Conservation (phyloP, 2,797 vertebrate species). For the Leptatherina wallacei region DNA sequence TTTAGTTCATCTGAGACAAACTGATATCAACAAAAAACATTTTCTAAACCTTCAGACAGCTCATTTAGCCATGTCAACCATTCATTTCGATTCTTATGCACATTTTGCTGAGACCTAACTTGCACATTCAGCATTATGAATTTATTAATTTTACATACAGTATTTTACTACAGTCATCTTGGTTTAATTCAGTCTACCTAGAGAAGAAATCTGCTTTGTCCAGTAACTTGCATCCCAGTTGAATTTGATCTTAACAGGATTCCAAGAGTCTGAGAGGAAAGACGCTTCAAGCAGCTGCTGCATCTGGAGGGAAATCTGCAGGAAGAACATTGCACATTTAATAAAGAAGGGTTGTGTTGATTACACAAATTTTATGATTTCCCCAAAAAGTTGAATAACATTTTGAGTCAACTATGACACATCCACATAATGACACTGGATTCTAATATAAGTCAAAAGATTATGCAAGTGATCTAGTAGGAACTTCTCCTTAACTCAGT, state of each 20-base stretch:
- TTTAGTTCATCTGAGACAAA: neutral
- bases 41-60: neutral
- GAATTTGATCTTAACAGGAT: conserved; percentile 93
- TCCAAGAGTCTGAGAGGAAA: conserved; percentile 84
- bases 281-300: conserved; percentile 91
- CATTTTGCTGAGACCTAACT: neutral
- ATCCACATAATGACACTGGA: neutral
- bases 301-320: conserved; percentile 96
- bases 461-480: neutral
- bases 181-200: conserved; percentile 81
- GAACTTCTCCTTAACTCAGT: neutral
- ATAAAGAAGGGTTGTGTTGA: neutral
- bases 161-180: neutral
- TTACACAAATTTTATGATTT: neutral
- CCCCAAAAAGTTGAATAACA: neutral
- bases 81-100: neutral
- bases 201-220: conserved; percentile 92
- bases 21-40: neutral
- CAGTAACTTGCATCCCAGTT: conserved; percentile 98
- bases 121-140: neutral
- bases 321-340: neutral
- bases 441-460: neutral
- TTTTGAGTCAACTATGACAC: neutral
- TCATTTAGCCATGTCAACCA: neutral
- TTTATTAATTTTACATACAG: neutral